Percentiles rank a stretch among this genome's conserved stretches.
Evolutionary conservation across 1,140 invertebrate species (phyloP).

Genomic region (Lycorma delicatula): DNA sequence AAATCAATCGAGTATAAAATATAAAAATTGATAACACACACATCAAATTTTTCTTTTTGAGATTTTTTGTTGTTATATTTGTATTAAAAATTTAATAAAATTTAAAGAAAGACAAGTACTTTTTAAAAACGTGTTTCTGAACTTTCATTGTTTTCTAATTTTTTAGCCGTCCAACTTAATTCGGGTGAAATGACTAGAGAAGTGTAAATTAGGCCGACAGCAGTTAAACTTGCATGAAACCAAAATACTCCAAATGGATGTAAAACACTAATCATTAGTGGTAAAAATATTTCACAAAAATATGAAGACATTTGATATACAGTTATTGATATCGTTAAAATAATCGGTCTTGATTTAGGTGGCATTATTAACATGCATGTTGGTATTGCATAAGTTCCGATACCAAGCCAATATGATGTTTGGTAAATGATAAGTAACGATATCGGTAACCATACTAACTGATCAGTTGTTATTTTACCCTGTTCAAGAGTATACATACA

Average conservation of each 20-base stretch:
- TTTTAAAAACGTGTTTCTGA: too few relatives aligned
- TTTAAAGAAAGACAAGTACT: too few relatives aligned
- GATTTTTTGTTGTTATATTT: too few relatives aligned
- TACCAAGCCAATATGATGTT: background rate
- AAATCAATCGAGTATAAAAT: too few relatives aligned
- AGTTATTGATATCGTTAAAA: background rate
- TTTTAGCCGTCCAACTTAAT: background rate
- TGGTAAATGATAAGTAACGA: background rate
- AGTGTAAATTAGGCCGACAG: background rate
- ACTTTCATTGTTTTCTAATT: too few relatives aligned
- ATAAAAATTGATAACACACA: too few relatives aligned
- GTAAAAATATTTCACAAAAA: background rate
- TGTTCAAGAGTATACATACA: background rate
- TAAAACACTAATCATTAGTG: background rate
- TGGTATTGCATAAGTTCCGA: background rate
- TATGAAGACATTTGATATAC: background rate
- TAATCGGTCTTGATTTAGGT: background rate
- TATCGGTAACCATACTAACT: background rate
- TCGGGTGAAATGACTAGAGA: background rate
- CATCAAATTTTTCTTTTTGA: too few relatives aligned
- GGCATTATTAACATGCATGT: background rate
- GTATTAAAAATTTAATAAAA: too few relatives aligned
- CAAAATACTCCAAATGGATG: background rate
- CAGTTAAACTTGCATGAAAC: background rate
- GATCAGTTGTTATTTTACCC: background rate